A percentile compares a stretch with the other conserved stretches of the same genome.
Conservation (phyloP, 2,113 vertebrate genomes). For the Brachionichthys hirsutus region DNA sequence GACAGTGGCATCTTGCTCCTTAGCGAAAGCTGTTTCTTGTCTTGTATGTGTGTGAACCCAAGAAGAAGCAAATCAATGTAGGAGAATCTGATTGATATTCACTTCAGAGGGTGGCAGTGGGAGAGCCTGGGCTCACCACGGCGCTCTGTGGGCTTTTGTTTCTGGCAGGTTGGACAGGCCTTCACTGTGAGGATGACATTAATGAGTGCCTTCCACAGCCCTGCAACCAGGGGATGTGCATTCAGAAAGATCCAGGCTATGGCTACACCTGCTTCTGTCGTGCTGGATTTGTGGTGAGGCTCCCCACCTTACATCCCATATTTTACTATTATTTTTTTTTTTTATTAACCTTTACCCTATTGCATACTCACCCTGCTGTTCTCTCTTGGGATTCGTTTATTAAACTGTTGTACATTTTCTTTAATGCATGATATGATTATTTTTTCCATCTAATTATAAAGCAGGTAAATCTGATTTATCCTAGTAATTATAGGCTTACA, state of each 20-base stretch:
- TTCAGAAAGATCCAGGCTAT: slow-evolving; percentile 82
- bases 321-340: slow-evolving; percentile 3
- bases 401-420: not conserved
- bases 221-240: slow-evolving; percentile 86
- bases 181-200: slow-evolving; percentile 85
- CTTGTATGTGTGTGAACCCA: slow-evolving; percentile 65
- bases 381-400: not conserved
- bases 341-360: slow-evolving; percentile 18
- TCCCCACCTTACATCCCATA: slow-evolving; percentile 43
- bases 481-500: too few relatives aligned
- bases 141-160: slow-evolving; percentile 75
- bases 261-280: slow-evolving; percentile 89
- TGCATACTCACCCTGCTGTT: slow-evolving; percentile 14
- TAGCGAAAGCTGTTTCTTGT: slow-evolving; percentile 73
- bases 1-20: slow-evolving; percentile 58
- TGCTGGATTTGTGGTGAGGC: slow-evolving; percentile 89
- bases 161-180: slow-evolving; percentile 87
- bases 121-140: slow-evolving; percentile 69
- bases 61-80: slow-evolving; percentile 76
- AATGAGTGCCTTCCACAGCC: slow-evolving; percentile 87
- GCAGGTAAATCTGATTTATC: too few relatives aligned
- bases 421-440: not conserved
- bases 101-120: slow-evolving; percentile 76
- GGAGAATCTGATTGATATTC: slow-evolving; percentile 79
- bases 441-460: not conserved